A percentile compares a stretch with the other conserved stretches of the same genome.
Evolutionary conservation across 2,888 invertebrate genomes (phyloP).

Genomic region (Caenorhabditis macrosperma): DNA sequence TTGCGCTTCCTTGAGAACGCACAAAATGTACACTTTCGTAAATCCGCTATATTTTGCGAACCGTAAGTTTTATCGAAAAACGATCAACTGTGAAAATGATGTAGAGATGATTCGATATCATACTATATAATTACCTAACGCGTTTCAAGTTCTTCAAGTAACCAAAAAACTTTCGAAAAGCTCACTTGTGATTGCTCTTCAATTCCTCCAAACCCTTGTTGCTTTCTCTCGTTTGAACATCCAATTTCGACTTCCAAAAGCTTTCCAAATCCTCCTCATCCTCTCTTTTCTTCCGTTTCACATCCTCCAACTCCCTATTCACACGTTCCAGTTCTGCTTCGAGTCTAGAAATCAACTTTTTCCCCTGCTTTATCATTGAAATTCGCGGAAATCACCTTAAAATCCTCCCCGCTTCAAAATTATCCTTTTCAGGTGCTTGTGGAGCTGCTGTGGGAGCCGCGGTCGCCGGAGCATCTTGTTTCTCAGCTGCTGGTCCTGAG

Average conservation of each 20-base stretch:
- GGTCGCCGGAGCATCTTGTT: neutral
- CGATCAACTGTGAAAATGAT: neutral
- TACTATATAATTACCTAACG: no score
- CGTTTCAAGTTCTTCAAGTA: no score
- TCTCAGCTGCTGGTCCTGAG: neutral
- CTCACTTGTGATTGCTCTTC: constrained; percentile 13
- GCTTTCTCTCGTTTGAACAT: constrained; percentile 2
- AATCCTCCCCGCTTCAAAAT: constrained; percentile 38
- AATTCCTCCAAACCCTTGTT: constrained; percentile 2
- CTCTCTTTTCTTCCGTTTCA: constrained; percentile 46
- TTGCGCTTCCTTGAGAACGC: no score
- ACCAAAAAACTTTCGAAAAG: no score
- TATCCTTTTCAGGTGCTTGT: constrained; percentile 1
- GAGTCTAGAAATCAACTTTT: constrained; percentile 13
- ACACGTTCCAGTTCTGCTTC: constrained; percentile 51
- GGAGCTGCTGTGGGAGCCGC: neutral
- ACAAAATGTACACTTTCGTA: no score
- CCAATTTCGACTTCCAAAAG: constrained; percentile 46
- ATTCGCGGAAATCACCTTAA: constrained; percentile 9
- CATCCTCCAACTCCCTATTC: constrained; percentile 55
- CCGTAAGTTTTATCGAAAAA: no score
- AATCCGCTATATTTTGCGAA: no score
- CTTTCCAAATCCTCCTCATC: constrained; percentile 55
- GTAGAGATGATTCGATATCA: no score
- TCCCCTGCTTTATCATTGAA: no score